These are phyloP conservation scores for Papilio helenus DNA, from an alignment of 1,140 invertebrate species.

Conservation along the genomic window DNA sequence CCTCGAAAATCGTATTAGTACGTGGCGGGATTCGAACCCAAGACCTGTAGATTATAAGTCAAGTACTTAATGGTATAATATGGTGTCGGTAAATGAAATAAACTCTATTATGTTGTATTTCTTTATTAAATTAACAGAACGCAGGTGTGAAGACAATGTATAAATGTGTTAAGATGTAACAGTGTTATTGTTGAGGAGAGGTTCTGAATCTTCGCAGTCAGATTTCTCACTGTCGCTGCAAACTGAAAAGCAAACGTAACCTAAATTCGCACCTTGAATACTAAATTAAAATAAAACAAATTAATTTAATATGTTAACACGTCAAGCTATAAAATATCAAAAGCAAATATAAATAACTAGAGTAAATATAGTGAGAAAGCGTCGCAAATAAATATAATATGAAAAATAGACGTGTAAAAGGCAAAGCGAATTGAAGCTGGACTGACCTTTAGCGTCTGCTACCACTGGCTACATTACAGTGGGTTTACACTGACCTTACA, in stretches of 20 bases:
- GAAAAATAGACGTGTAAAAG: conserved; percentile 38
- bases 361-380: background rate
- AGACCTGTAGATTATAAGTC: too few species aligned
- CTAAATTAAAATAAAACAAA: conserved; percentile 33
- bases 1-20: too few species aligned
- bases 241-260: conserved; percentile 61
- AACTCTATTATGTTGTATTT: background rate
- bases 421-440: conserved; percentile 44
- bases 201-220: conserved; percentile 63
- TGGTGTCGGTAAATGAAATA: background rate
- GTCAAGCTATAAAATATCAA: background rate
- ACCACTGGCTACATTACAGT: conserved; percentile 36
- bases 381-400: conserved; percentile 31
- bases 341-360: background rate
- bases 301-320: background rate
- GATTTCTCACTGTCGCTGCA: conserved; percentile 70
- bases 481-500: background rate
- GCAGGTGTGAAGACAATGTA: background rate
- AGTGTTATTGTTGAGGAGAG: conserved; percentile 67
- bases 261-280: background rate
- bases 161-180: conserved; percentile 47
- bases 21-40: too few species aligned
- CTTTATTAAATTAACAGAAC: conserved; percentile 5
- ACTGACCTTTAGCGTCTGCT: conserved; percentile 60
- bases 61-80: background rate